A percentile compares a stretch with the other conserved stretches of the same genome.
Evolutionary conservation across 2,888 invertebrate genomes (phyloP).

Genomic region (Tinea pellionella): DNA sequence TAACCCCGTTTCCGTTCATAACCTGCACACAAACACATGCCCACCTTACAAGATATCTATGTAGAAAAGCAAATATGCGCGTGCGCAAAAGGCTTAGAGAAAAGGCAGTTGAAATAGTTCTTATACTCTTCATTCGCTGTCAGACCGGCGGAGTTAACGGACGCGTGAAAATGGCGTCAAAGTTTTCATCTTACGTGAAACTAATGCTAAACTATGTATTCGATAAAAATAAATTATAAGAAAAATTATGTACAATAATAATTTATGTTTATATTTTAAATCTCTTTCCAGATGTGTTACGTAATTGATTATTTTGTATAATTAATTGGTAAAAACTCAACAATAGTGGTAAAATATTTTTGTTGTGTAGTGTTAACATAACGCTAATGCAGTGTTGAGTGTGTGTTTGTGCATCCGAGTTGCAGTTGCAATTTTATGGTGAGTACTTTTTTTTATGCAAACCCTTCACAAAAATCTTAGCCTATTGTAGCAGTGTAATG

Average conservation of each 20-base stretch:
- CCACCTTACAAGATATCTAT: slow-evolving; percentile 3
- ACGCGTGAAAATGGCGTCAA: neutral
- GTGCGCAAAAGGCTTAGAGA: slow-evolving; percentile 48
- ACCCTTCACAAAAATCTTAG: too few species aligned
- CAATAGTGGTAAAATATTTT: too few species aligned
- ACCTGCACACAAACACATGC: slow-evolving; percentile 12
- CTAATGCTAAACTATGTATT: too few species aligned
- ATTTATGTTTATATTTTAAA: neutral
- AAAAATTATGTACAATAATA: neutral
- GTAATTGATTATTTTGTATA: neutral
- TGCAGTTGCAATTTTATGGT: too few species aligned
- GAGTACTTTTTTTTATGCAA: too few species aligned
- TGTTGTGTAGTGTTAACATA: too few species aligned
- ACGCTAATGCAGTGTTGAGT: too few species aligned
- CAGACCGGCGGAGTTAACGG: slow-evolving; percentile 48
- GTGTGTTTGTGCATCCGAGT: too few species aligned
- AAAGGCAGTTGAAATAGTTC: slow-evolving; percentile 63
- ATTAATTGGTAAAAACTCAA: neutral
- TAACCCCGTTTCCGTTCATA: slow-evolving; percentile 33
- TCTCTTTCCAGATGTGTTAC: neutral
- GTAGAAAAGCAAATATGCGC: slow-evolving; percentile 12
- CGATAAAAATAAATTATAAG: neutral
- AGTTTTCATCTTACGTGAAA: neutral
- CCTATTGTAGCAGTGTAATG: too few species aligned
- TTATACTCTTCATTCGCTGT: slow-evolving; percentile 60